Base-by-base conservation (phyloP, 2,888 invertebrate species). In the Odontomyia ornata region DNA sequence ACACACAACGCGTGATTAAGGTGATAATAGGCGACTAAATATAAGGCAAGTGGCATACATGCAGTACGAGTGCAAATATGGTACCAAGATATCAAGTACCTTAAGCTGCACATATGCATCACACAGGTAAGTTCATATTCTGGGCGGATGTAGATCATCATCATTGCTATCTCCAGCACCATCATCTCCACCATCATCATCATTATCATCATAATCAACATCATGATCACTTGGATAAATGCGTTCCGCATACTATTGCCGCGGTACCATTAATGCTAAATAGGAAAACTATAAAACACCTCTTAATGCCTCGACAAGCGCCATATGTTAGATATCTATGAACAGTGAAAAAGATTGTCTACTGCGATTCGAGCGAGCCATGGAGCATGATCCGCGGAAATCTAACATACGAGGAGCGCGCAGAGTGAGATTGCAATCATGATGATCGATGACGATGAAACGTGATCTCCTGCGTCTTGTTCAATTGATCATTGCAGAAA, bases 1-100 rank as follows among this genome's bases (percentile, higher is more conserved):
- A 18, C 18, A 18, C 7, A 28, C 7, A 13, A 47, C 28, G 69
- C 46, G 69, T 69, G 69, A 69, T 69, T 47, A 69, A 69, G 69
- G 69, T 69, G 69, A 69, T 69, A 69, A 69, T 69, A 43, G 69
- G 27, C 46, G 46, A n/a, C 25, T 69, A 69, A 69, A 47, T 46
- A 21, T 23, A 23, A 47, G 25, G 69, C 69, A 47, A 18, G 69
- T 21, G 21, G 46, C 65, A 36, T 28, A 23, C 7, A 18, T 15
- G 47, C 43, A 21, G n/a, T n/a, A n/a, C 23, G 3, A 3, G 28
- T 15, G 28, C 27, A 27, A 7, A 27, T 15, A 62, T 25, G 27
- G 25, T 27, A 15, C 27, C 15, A 62, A 27, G 28, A 9, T 36
- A 36, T 36, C 36, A 36, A 36, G 36, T 36, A 36, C 36, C 36